These are phyloP conservation scores for Zhengitettix transpicula DNA, from an alignment of 2,888 invertebrate species.

Conservation along the genomic window DNA sequence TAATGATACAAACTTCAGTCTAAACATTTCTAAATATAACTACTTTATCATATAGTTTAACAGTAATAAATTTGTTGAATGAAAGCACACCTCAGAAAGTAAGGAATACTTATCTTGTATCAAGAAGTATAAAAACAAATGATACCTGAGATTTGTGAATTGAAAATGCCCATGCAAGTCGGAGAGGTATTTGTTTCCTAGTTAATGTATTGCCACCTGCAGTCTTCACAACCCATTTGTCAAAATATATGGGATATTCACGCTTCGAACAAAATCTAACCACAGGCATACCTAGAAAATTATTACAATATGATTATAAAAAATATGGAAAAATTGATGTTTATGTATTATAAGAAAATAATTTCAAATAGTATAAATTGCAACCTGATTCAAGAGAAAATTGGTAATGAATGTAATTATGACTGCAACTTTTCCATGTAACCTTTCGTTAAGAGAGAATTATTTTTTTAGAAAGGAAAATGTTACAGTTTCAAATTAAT, in stretches of 20 bases:
- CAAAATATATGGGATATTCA: conserved; percentile 53
- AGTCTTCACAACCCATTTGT: conserved; percentile 67
- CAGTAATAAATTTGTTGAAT: not conserved
- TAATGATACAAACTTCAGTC: not conserved
- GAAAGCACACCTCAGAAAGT: not conserved
- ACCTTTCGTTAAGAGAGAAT: too few relatives aligned
- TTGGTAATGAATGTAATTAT: too few relatives aligned
- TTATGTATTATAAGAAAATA: too few relatives aligned
- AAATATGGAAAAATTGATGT: too few relatives aligned
- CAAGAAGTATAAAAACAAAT: not conserved
- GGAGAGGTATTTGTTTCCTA: conserved; percentile 65
- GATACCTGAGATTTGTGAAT: conserved; percentile 74
- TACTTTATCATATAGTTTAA: not conserved
- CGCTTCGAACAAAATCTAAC: conserved; percentile 40
- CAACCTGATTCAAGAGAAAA: too few relatives aligned
- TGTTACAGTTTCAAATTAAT: too few relatives aligned
- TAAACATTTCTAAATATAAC: not conserved
- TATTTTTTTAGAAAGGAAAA: too few relatives aligned
- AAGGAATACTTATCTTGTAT: too few relatives aligned
- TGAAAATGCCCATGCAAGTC: conserved; percentile 93
- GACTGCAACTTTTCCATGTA: too few relatives aligned
- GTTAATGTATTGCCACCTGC: conserved; percentile 31
- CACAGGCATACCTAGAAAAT: conserved; percentile 27
- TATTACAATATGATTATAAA: not conserved
- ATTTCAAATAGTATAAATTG: too few relatives aligned